Evolutionary conservation across 1,140 invertebrate species (phyloP), one percentile per base, ranked within the genome.

Genomic region (Cydia amplana): DNA sequence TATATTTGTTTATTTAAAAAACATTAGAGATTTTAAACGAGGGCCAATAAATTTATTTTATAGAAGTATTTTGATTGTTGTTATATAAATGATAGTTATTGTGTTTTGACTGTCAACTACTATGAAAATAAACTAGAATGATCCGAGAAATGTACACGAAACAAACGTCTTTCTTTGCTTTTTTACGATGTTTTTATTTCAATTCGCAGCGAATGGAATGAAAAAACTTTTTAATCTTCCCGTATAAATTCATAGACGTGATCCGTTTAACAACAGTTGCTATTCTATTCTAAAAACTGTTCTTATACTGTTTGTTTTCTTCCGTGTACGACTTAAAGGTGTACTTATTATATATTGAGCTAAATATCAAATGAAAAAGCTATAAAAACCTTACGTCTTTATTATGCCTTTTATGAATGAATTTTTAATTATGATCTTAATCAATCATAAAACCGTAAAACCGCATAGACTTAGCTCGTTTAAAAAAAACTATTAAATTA

Each of bases 271-370:
- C 12, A 70, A 70, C 43, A 36, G 64, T 67, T 64, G 16, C 28
- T 25, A 67, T 67, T 40, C 23, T 83, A 79, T 81, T 82, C 80
- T 72, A 79, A 84, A 86, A 85, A 85, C 83, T 86, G 80, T 85
- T 82, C 80, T 86, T 82, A 80, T 81, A 36, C 77, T 89, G 87
- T 88, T 90, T 90, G 84, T 89, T 91, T 89, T 88, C 75, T 60
- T 60, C 51, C 51, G 16, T 55, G 0, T 55, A 55, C 20, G 2
- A 1, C 20, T 23, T 2, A 60, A 60, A 51, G 49, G 49, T 51
- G 49, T 12, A 23, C 10, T 60, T 23, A 23, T 60, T 60, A 60
- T 12, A 60, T 60, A 23, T 60, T 1, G 18, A 60, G 1, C 4
- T 60, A 23, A 23, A 60, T 23, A 23, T 23, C 18, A 60, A 60